Evolutionary conservation across 1,140 invertebrate species (phyloP), one percentile per base, ranked within the genome.

Genomic region (Saccostrea glomerata): DNA sequence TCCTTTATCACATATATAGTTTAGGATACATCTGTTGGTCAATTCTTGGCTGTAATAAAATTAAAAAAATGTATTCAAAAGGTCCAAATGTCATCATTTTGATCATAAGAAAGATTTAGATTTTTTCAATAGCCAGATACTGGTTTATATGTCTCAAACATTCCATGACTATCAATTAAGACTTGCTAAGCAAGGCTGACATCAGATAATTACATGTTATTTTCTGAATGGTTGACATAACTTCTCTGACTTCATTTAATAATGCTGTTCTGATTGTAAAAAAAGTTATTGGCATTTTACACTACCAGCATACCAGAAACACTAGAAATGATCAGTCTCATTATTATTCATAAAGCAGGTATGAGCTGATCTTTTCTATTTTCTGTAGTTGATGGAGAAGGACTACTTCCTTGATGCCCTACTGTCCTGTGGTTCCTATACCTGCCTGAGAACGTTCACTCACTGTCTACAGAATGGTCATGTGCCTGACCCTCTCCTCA

Each of bases 351-450:
- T 47, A 47, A 47, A 47, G 47, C 47, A 47, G 47, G 9, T 47
- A 47, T 47, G 47, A 47, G 47, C 47, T 9, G 9, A 47, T 47
- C 9, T 11, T 47, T 47, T 47, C 5, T 17, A 63, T 63, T 63
- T 63, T 63, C 1, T 63, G 15, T 17, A 73, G 89, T 86, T 56
- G 7, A 15, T 86, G 20, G 86, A 90, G 47, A 36, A 82, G 56
- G 89, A 90, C 36, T 90, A 88, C 47, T 88, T 87, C 73, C 30
- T 88, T 47, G 89, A 90, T 84, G 89, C 86, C 2, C 55, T 90
- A 20, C 25, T 90, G 56, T 87, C 89, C 5, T 90, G 89, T 84
- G 89, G 86, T 15, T 87, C 89, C n/a, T 47, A 54, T 25, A 58
- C 23, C 25, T 90, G 89, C 58, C 82, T 90, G 23, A 77, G 23